Percentiles rank a stretch among this genome's conserved stretches.
phyloP scores from a whole-genome alignment of 2,888 invertebrate genomes.

The Celastrina argiolus region DNA sequence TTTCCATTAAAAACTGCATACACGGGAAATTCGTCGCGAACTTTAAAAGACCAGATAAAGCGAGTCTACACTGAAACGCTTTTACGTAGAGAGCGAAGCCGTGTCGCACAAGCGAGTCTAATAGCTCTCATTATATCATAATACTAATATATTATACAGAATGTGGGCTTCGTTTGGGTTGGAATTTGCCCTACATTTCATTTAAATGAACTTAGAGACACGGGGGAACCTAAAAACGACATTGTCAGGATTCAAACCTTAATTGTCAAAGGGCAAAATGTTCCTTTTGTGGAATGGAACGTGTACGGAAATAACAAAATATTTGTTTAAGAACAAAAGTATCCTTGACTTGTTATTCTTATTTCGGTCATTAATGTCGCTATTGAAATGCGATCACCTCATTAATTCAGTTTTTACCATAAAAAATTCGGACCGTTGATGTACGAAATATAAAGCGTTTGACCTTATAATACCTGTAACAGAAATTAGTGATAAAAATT shows the following conservation, averaged over 20 bases:
- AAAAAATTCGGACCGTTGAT: not conserved
- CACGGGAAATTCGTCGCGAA: slow-evolving; percentile 12
- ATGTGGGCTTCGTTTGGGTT: not conserved
- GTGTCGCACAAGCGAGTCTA: not conserved
- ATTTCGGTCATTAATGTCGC: not conserved
- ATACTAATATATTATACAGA: slow-evolving; percentile 12
- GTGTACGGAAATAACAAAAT: not conserved
- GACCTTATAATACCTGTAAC: too few species aligned
- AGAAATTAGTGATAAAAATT: too few species aligned
- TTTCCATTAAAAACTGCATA: slow-evolving; percentile 14
- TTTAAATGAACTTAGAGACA: not conserved
- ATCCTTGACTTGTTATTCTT: not conserved
- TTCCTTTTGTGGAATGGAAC: not conserved
- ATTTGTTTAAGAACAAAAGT: not conserved
- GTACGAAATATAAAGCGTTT: not conserved
- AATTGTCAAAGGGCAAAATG: slow-evolving; percentile 11
- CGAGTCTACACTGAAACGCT: slow-evolving; percentile 17
- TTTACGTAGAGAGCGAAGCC: not conserved
- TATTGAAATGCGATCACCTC: not conserved
- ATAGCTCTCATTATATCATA: slow-evolving; percentile 18
- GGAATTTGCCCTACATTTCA: not conserved
- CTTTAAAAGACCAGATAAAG: slow-evolving; percentile 19
- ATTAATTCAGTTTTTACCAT: not conserved
- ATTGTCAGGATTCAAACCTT: slow-evolving; percentile 5
- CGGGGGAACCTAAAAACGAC: not conserved